Base-by-base conservation (phyloP, 2,888 invertebrate genomes). In the Caenorhabditis sinica region DNA sequence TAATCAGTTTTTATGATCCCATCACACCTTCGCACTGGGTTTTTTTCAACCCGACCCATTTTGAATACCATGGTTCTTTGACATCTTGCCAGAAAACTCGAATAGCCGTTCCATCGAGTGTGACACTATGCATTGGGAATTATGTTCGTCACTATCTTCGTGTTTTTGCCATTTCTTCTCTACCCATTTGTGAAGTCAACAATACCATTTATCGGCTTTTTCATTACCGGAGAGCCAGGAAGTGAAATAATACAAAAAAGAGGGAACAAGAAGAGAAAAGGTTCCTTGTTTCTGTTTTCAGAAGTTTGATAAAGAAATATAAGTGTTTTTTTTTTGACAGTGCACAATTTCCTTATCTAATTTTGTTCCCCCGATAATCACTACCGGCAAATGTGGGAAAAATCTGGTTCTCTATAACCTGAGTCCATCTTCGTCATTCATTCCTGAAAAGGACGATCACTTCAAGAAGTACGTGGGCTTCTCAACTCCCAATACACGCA, bases 401-500 rank as follows among this genome's bases (percentile, higher is more conserved):
- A 68, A 69, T 56, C 56, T 25, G 40, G 3, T 40, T 13, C n/a
- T n/a, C 40, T 63, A 13, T 5, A 28, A 17, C 49, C 60, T 49
- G 33, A 51, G 51, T 56, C 53, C 69, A 53, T 69, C 36, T 36
- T 53, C 56, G 69, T 69, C 69, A 69, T 69, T 23, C 45, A 20
- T 28, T 40, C 40, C 23, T 2, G 9, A 56, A 65, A 65, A 63
- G 66, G 43, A 66, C 66, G 68, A 68, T 68, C 68, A 36, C 25
- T 56, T 53, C 33, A 28, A 69, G 30, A 51, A 63, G 43, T 69
- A 65, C 58, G 79, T 79, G 79, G 79, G 79, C 45, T 25, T 33
- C 23, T 43, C 45, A 15, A 28, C 25, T 23, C 36, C n/a, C 20
- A 79, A 63, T 68, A 75, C 84, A 84, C 74, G 84, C 84, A 84